Base-by-base conservation (phyloP, 2,113 vertebrate genomes). In the Acrocephalus arundinaceus region DNA sequence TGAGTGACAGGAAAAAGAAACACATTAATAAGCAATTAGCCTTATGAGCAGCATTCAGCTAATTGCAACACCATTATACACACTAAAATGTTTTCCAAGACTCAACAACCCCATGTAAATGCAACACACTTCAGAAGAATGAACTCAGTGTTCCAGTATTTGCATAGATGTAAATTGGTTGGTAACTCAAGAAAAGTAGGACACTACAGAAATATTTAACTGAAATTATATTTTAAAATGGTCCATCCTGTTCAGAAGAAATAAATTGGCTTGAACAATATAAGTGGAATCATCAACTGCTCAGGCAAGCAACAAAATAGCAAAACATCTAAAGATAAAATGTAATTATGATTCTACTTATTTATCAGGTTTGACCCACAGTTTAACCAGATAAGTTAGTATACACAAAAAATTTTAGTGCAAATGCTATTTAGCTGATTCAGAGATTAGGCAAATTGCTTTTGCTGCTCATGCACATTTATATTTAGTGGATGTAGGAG, bases 401-500 rank as follows among this genome's bases (percentile, higher is more conserved):
- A 48, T 65, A 62, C 45, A 78, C 54, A 58, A 54, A 80, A n/a
- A 58, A 41, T 88, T 94, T 78, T 46, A 91, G 39, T 19, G 35
- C 45, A 93, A 88, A 77, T 41, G 68, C 58, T 66, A 33, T 87
- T 95, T 75, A 94, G 95, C 92, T 75, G 92, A 95, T 89, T 71
- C 88, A 91, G 89, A 45, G 87, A 89, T 84, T 82, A 87, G 49
- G 54, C 62, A 84, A 93, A 94, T 62, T 89, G 83, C 61, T 93
- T 93, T 80, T 93, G 96, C 96, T 95, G 84, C 30, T 95, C 46
- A 23, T 49, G 96, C 96, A 96, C 89, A 85, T 96, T 93, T 96
- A 95, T 96, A 96, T 96, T 96, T 96, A 96, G 95, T 61, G 30
- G 66, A 31, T n/a, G 90, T 58, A 79, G 91, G 96, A 82, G 88